These are phyloP conservation scores for Spilosoma lubricipeda DNA, from an alignment of 2,888 invertebrate genomes.

Conservation along the genomic window DNA sequence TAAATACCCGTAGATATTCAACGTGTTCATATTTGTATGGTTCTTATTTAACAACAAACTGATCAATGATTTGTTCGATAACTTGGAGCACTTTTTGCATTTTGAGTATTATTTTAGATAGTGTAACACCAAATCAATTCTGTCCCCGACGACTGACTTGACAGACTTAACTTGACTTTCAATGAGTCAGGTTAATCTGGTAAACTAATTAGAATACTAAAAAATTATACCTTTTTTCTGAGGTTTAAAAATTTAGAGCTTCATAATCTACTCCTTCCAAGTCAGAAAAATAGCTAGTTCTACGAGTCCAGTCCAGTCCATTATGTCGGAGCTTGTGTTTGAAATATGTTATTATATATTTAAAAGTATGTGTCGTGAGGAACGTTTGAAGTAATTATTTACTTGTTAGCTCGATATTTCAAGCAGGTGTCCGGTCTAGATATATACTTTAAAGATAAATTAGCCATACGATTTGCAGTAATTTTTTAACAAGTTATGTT, in stretches of 20 bases:
- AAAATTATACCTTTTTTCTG: too few relatives aligned
- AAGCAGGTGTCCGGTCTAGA: slow-evolving; percentile 43
- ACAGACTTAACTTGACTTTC: too few relatives aligned
- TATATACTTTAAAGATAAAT: not conserved
- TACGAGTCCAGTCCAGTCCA: too few relatives aligned
- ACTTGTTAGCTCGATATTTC: slow-evolving; percentile 57
- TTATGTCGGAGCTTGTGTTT: not conserved
- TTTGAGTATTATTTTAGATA: too few relatives aligned
- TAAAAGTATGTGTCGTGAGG: not conserved
- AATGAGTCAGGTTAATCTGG: too few relatives aligned
- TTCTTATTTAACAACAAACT: slow-evolving; percentile 18
- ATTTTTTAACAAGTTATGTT: not conserved
- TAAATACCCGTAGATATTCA: slow-evolving; percentile 43
- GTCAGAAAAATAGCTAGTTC: too few relatives aligned
- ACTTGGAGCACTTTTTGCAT: slow-evolving; percentile 11
- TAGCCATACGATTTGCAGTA: not conserved
- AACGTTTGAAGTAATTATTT: slow-evolving; percentile 53
- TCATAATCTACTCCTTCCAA: too few relatives aligned
- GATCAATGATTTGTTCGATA: not conserved
- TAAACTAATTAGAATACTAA: too few relatives aligned
- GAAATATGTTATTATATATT: not conserved
- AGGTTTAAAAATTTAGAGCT: too few relatives aligned
- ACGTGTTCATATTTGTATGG: slow-evolving; percentile 18
- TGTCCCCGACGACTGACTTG: too few relatives aligned
- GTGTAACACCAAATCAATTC: too few relatives aligned